Conservation (phyloP, 2,113 vertebrate species). For the Lasiurus borealis region DNA sequence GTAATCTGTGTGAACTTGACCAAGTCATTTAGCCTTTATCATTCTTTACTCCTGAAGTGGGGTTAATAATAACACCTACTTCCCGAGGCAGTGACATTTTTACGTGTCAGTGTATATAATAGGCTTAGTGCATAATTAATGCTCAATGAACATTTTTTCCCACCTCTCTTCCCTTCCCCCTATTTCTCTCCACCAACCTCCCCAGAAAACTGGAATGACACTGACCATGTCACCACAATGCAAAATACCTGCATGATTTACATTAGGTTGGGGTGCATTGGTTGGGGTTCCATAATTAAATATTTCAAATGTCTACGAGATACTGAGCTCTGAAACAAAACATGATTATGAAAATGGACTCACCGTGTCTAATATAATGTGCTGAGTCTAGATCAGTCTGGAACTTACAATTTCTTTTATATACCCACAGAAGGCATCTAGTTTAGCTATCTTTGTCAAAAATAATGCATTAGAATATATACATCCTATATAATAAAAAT, state of each 20-base stretch:
- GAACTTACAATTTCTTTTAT: not conserved
- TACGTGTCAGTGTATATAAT: not conserved
- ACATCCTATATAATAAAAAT: no score
- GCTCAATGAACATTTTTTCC: not conserved
- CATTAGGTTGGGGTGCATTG: not conserved
- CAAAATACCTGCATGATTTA: not conserved
- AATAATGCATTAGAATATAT: not conserved
- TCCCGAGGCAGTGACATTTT: not conserved
- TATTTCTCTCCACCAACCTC: not conserved
- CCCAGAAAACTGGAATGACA: not conserved
- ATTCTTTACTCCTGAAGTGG: not conserved
- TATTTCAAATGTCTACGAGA: not conserved
- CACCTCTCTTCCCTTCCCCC: not conserved
- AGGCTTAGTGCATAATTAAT: not conserved
- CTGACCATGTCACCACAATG: not conserved
- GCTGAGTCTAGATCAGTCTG: not conserved
- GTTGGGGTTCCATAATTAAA: not conserved
- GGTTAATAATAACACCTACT: not conserved
- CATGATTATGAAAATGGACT: not conserved
- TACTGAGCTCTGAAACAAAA: not conserved
- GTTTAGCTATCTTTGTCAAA: not conserved
- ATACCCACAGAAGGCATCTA: not conserved
- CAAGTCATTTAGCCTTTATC: not conserved
- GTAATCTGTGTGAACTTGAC: constrained; percentile 24
- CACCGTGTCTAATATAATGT: not conserved